phyloP scores from a whole-genome alignment of 2,797 vertebrate species.

The Phrynocephalus forsythii region DNA sequence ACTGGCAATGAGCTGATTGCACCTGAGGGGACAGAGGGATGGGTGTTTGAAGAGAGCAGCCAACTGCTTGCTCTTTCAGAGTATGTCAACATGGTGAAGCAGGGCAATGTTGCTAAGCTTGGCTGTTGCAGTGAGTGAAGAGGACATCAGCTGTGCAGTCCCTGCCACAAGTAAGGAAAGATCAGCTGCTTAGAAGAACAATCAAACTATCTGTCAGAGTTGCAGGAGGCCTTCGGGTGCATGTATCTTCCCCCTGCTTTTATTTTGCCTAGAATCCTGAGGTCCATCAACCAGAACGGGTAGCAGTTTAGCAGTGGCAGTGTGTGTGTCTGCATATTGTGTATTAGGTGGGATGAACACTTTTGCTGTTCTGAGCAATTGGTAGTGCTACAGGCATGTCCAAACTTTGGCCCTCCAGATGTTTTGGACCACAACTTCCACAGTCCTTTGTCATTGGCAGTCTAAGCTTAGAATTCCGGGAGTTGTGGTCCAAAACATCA shows the following conservation, averaged over 20 bases:
- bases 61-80: conserved; percentile 12
- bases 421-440: too few species aligned
- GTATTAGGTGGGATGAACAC: neutral
- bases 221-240: neutral
- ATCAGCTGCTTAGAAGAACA: neutral
- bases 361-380: neutral
- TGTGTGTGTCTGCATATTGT: neutral
- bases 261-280: neutral
- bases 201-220: neutral
- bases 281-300: neutral
- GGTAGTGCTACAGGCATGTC: neutral
- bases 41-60: conserved; percentile 26
- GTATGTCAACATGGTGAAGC: neutral
- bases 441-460: too few species aligned
- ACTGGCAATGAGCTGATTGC: conserved; percentile 29
- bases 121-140: neutral
- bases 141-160: neutral
- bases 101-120: neutral
- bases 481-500: too few species aligned
- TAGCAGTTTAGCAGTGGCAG: neutral
- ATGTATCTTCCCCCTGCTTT: neutral
- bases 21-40: conserved; percentile 32
- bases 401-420: too few species aligned
- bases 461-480: too few species aligned
- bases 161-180: neutral